These are phyloP conservation scores for Apodemia zela DNA, from an alignment of 2,888 invertebrate species.

Conservation along the genomic window DNA sequence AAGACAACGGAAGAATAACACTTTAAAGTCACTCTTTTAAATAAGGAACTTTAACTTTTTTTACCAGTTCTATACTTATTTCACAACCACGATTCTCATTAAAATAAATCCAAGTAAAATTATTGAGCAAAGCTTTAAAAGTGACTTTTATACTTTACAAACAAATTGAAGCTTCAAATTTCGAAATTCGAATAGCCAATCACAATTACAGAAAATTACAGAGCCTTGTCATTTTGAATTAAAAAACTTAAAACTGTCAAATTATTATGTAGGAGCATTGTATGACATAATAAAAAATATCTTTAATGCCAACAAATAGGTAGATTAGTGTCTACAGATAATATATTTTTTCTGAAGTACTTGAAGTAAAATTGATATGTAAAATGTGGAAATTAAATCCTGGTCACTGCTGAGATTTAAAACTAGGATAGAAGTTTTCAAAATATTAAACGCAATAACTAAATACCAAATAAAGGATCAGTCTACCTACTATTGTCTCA, in stretches of 20 bases:
- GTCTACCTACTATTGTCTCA: no score
- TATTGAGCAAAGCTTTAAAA: constrained; percentile 65
- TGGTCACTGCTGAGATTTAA: no score
- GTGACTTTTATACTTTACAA: constrained; percentile 68
- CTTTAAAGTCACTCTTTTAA: constrained; percentile 58
- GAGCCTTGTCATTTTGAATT: neutral
- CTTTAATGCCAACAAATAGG: neutral
- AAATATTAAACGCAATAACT: no score
- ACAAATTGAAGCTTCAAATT: constrained; percentile 8
- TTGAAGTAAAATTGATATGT: neutral
- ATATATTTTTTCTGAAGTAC: neutral
- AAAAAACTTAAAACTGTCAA: neutral
- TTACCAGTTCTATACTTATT: constrained; percentile 51
- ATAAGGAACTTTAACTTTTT: constrained; percentile 59
- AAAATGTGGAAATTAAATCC: neutral
- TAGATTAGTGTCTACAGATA: no score
- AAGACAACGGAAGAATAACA: constrained; percentile 52
- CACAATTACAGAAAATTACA: neutral
- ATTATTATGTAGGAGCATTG: neutral
- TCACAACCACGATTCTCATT: constrained; percentile 68
- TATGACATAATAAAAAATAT: neutral
- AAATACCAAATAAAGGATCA: no score
- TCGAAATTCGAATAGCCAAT: constrained; percentile 9
- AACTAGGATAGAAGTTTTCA: no score
- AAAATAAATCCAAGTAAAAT: constrained; percentile 47